Evolutionary conservation across 2,888 invertebrate genomes (phyloP).

Genomic region (Pecten maximus): DNA sequence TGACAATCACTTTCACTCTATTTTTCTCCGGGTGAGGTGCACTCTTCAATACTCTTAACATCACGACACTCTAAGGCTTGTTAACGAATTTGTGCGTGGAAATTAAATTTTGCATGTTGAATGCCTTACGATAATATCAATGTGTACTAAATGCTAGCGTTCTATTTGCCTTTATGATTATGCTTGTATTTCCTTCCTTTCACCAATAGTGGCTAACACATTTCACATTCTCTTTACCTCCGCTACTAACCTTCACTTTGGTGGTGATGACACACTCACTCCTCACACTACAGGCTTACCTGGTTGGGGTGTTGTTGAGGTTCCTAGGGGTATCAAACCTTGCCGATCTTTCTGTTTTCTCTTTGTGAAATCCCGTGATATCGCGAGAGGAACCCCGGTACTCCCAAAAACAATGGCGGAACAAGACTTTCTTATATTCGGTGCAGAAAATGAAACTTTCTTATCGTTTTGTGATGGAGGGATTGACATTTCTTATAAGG

Average conservation of each 20-base stretch:
- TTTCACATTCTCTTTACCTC: neutral
- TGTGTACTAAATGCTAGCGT: neutral
- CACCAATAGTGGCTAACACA: neutral
- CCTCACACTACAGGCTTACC: constrained; percentile 40
- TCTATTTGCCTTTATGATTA: neutral
- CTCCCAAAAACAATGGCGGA: neutral
- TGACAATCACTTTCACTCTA: neutral
- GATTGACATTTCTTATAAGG: neutral
- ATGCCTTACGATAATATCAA: neutral
- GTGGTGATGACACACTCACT: neutral
- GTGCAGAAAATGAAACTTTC: neutral
- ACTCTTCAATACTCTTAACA: neutral
- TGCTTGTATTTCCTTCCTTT: neutral
- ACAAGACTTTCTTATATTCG: neutral
- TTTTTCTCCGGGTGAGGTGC: neutral
- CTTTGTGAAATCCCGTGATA: neutral
- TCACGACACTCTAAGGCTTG: neutral
- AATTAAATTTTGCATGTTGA: neutral
- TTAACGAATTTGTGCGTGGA: neutral
- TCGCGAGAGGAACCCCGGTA: neutral
- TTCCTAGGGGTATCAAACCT: constrained; percentile 43
- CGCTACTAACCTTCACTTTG: constrained; percentile 24
- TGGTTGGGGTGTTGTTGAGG: constrained; percentile 48
- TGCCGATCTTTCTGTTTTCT: neutral
- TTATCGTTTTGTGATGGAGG: neutral